phyloP scores from a whole-genome alignment of 2,888 invertebrate genomes.

The Embidobia sp. region DNA sequence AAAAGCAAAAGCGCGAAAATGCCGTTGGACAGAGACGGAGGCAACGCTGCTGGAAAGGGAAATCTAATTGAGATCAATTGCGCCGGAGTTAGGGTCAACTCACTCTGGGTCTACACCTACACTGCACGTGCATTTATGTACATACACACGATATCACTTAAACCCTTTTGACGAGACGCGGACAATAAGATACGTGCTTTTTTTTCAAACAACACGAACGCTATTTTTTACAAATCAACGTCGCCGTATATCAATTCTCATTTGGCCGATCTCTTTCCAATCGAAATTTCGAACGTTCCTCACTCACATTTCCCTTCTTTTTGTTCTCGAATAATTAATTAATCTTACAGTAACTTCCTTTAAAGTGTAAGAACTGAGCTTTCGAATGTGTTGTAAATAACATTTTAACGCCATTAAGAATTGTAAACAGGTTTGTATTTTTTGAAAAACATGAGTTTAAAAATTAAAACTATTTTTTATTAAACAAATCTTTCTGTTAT shows the following conservation, averaged over 20 bases:
- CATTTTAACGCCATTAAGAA: too few relatives aligned
- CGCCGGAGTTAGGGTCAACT: conserved; percentile 80
- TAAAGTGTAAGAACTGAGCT: too few relatives aligned
- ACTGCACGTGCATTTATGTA: conserved; percentile 49
- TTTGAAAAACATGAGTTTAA: too few relatives aligned
- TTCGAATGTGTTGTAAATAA: too few relatives aligned
- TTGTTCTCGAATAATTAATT: too few relatives aligned
- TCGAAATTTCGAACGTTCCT: conserved; percentile 1
- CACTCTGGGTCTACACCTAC: conserved; percentile 67
- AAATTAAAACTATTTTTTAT: too few relatives aligned
- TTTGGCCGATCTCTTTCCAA: conserved; percentile 1
- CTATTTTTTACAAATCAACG: conserved; percentile 13
- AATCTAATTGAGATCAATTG: conserved; percentile 80
- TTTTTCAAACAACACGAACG: conserved; percentile 12
- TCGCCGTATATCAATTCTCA: conserved; percentile 2
- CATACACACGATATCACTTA: conserved; percentile 45
- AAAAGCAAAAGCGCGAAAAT: conserved; percentile 62
- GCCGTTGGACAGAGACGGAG: conserved; percentile 39
- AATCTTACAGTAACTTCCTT: too few relatives aligned
- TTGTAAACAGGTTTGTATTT: too few relatives aligned
- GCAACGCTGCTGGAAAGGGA: conserved; percentile 61
- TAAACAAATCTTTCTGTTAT: too few relatives aligned
- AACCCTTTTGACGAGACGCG: conserved; percentile 47
- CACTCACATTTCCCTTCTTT: too few relatives aligned
- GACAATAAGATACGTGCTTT: conserved; percentile 18